phyloP scores from a whole-genome alignment of 2,797 vertebrate species.

The Bradypodion pumilum region DNA sequence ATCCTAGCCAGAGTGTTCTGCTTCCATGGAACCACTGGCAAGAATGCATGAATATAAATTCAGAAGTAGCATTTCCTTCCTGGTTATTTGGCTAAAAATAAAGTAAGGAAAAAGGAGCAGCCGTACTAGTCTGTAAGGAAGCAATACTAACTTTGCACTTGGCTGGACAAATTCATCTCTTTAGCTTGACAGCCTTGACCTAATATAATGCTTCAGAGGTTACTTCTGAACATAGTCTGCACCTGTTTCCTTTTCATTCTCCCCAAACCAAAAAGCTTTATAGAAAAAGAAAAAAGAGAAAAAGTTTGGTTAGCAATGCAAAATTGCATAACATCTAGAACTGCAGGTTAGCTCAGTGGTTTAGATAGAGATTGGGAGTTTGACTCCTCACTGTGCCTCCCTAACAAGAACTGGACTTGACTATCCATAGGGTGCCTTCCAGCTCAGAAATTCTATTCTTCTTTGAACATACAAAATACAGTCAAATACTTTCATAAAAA shows the following conservation, averaged over 20 bases:
- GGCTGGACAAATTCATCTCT: conserved; percentile 23
- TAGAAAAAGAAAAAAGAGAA: background rate
- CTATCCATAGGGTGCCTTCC: too few relatives aligned
- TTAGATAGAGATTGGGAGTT: too few relatives aligned
- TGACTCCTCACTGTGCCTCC: too few relatives aligned
- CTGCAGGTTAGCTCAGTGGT: too few relatives aligned
- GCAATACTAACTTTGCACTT: background rate
- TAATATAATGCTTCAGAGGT: background rate
- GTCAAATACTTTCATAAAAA: too few relatives aligned
- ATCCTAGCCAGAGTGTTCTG: background rate
- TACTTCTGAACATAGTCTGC: background rate
- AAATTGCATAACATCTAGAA: background rate
- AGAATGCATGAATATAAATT: background rate
- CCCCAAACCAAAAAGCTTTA: too few relatives aligned
- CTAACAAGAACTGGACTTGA: too few relatives aligned
- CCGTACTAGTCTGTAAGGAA: background rate
- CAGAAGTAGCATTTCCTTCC: background rate
- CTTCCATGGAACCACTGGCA: conserved; percentile 7
- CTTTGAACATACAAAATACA: too few relatives aligned
- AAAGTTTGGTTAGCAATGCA: background rate
- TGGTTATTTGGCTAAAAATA: conserved; percentile 18
- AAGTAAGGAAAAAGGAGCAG: background rate
- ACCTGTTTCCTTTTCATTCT: background rate
- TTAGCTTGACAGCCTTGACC: conserved; percentile 10
- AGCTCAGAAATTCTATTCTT: too few relatives aligned